Evolutionary conservation across 92 coral and sea anemone genomes (phyloP).

Genomic region (Pocillopora grandis): DNA sequence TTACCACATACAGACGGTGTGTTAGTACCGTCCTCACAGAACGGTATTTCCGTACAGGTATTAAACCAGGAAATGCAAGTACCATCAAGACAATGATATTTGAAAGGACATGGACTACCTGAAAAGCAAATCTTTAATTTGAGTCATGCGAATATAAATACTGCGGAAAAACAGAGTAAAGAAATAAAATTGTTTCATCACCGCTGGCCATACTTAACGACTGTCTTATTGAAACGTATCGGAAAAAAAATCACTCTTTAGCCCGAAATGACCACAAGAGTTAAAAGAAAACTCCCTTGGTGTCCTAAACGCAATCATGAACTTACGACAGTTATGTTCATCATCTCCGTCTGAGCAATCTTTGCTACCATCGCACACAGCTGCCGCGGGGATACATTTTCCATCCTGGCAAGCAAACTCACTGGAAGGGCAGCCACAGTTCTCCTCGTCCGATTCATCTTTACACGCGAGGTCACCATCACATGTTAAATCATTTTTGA

Average conservation of each 20-base stretch:
- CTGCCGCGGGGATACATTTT: constrained; percentile 35
- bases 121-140: not conserved
- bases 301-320: too few relatives aligned
- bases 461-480: constrained; percentile 65
- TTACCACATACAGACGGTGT: constrained; percentile 44
- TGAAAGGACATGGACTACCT: constrained; percentile 17
- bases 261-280: too few relatives aligned
- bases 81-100: constrained; percentile 35
- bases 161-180: too few relatives aligned
- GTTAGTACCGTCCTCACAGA: constrained; percentile 43
- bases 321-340: constrained; percentile 58
- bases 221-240: too few relatives aligned
- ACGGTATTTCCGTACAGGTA: constrained; percentile 18
- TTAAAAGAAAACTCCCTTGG: too few relatives aligned
- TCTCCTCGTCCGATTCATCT: constrained; percentile 70
- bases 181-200: too few relatives aligned
- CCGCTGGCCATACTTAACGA: too few relatives aligned
- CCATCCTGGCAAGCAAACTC: constrained; percentile 62
- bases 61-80: constrained; percentile 41
- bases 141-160: too few relatives aligned
- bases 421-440: constrained; percentile 56
- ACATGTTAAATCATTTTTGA: constrained; percentile 46
- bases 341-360: constrained; percentile 52
- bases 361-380: constrained; percentile 48
- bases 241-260: too few relatives aligned